phyloP scores from a whole-genome alignment of 2,888 invertebrate genomes.

The Pyrocoelia pectoralis region DNA sequence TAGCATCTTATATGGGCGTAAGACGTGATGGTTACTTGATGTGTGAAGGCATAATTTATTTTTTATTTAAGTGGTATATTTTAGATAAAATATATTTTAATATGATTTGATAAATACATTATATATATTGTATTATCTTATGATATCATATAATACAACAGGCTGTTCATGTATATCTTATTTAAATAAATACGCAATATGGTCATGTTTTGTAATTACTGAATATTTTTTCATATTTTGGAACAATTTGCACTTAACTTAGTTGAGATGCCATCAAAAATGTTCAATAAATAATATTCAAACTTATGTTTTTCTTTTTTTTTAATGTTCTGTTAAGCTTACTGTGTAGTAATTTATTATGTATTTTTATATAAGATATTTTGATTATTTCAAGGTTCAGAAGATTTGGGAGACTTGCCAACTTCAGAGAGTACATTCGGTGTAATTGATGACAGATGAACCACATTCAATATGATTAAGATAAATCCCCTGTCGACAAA shows the following conservation, averaged over 20 bases:
- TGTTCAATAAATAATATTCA: slow-evolving; percentile 44
- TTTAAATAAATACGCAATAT: slow-evolving; percentile 55
- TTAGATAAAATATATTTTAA: slow-evolving; percentile 42
- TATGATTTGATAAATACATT: slow-evolving; percentile 43
- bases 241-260: slow-evolving; percentile 39
- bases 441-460: too few species aligned
- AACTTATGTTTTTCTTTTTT: slow-evolving; percentile 12
- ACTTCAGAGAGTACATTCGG: too few species aligned
- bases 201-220: slow-evolving; percentile 48
- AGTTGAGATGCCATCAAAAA: slow-evolving; percentile 46
- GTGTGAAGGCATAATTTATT: slow-evolving; percentile 30
- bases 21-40: slow-evolving; percentile 22
- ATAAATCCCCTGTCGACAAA: too few species aligned
- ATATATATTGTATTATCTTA: slow-evolving; percentile 44
- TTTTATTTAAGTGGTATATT: slow-evolving; percentile 41
- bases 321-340: neutral
- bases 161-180: slow-evolving; percentile 52
- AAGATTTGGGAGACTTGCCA: too few species aligned
- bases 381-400: too few species aligned
- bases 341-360: neutral
- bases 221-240: slow-evolving; percentile 40
- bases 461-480: too few species aligned
- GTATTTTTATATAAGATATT: too few species aligned
- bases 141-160: slow-evolving; percentile 48
- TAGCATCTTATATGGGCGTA: slow-evolving; percentile 24